Base-by-base conservation (phyloP, 2,888 invertebrate genomes). In the Crepidodera aurea region DNA sequence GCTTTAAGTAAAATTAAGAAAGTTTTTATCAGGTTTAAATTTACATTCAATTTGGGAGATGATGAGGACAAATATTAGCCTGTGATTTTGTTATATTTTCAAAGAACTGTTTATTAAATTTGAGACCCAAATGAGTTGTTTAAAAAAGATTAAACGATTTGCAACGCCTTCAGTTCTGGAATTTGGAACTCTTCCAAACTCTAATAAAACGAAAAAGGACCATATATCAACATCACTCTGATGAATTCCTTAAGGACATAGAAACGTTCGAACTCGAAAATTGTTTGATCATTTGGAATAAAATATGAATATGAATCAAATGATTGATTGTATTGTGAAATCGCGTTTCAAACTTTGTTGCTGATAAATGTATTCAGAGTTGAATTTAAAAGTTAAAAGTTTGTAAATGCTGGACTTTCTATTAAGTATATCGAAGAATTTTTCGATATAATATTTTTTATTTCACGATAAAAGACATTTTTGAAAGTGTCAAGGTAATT, bases 11-110 rank as follows among this genome's bases (percentile, higher is more conserved):
- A 59, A 65, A 65, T 67, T 65, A 65, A 65, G 65, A 60, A 67
- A 67, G 51, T 67, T 67, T 65, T 67, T 67, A 65, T 67, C 62
- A 42, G 60, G 15, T 56, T 46, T 27, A 48, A 63, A 67, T 67
- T 63, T 65, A 58, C 61, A 62, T 67, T 37, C 46, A 42, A 39
- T 50, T 58, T 46, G 32, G n/a, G 19, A 42, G 51, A 44, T 51
- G 19, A 42, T 39, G 25, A 13, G n/a, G 34, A 46, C 51, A 62
- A 56, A 65, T 65, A 65, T 61, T 50, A 22, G 32, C 18, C 22
- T 37, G 34, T 16, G 53, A 53, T 55, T 22, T 39, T 22, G 18
- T 19, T 8, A 10, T 22, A 22, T 12, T 12, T 10, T 8, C 13
- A 37, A 8, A n/a, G n/a, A 37, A 12, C 12, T 12, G 6, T 8